Percentiles rank a stretch among this genome's conserved stretches.
Conservation (phyloP, 1,140 invertebrate genomes). For the Eurosta solidaginis region DNA sequence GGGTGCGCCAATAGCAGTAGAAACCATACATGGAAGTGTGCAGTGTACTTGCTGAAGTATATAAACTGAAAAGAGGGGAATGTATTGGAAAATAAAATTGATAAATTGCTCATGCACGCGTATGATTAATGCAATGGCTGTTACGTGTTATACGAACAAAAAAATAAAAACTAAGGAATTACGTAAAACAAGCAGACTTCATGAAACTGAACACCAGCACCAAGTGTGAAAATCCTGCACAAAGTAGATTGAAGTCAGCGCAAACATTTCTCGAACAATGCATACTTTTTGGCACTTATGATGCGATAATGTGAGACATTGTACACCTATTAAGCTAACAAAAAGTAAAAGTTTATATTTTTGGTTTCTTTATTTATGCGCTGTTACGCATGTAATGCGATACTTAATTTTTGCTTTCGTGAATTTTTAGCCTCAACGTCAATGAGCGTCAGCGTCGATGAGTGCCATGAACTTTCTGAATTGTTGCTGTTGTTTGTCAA, state of each 20-base stretch:
- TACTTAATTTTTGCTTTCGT: no score
- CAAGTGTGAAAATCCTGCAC: not conserved
- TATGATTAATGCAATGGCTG: not conserved
- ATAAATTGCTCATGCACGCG: not conserved
- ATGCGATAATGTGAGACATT: not conserved
- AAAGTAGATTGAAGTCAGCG: not conserved
- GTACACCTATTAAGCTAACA: not conserved
- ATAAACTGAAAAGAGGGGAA: not conserved
- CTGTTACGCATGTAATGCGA: constrained; percentile 15
- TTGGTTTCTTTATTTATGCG: not conserved
- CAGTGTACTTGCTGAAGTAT: no score
- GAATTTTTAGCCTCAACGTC: no score
- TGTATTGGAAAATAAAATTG: not conserved
- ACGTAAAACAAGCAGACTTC: not conserved
- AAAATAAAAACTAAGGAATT: no score
- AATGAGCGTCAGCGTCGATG: no score
- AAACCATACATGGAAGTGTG: no score
- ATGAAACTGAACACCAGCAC: no score
- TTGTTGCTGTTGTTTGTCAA: constrained; percentile 20
- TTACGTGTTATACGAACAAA: not conserved
- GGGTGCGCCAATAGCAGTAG: no score
- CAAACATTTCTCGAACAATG: not conserved
- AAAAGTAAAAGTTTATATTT: not conserved
- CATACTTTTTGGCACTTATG: not conserved
- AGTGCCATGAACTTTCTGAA: not conserved